Evolutionary conservation across 2,797 vertebrate genomes (phyloP).

Genomic region (Acrossocheilus wenchowensis): DNA sequence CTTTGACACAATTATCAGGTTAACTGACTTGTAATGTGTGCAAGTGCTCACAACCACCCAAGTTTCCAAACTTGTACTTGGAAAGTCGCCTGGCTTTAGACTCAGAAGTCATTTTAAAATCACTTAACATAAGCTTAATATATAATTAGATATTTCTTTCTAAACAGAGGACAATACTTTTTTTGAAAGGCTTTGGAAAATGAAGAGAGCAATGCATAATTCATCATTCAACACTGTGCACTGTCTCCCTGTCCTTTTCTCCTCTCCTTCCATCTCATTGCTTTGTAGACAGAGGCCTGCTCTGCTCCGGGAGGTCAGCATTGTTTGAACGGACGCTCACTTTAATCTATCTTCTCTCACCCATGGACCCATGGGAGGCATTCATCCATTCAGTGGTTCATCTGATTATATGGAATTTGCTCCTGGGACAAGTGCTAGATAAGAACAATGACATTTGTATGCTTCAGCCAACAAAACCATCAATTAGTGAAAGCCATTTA

Average conservation of each 20-base stretch:
- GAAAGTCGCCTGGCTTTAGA: not conserved
- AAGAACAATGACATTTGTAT: not conserved
- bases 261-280: not conserved
- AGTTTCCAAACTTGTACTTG: not conserved
- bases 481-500: not conserved
- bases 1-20: not conserved
- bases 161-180: not conserved
- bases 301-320: not conserved
- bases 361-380: conserved; percentile 6
- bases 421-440: conserved; percentile 7
- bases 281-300: not conserved
- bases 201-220: conserved; percentile 9
- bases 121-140: not conserved
- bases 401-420: not conserved
- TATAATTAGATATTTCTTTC: no score
- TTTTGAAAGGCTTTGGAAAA: not conserved
- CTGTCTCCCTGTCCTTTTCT: conserved; percentile 2
- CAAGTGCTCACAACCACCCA: not conserved
- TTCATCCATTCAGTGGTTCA: conserved; percentile 1
- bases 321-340: conserved; percentile 19
- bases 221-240: not conserved
- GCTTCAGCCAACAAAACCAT: not conserved
- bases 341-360: conserved; percentile 35
- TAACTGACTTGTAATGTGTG: not conserved
- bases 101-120: not conserved